These are phyloP conservation scores for Actinia equina DNA, from an alignment of 64 coral and sea anemone species.

Conservation along the genomic window DNA sequence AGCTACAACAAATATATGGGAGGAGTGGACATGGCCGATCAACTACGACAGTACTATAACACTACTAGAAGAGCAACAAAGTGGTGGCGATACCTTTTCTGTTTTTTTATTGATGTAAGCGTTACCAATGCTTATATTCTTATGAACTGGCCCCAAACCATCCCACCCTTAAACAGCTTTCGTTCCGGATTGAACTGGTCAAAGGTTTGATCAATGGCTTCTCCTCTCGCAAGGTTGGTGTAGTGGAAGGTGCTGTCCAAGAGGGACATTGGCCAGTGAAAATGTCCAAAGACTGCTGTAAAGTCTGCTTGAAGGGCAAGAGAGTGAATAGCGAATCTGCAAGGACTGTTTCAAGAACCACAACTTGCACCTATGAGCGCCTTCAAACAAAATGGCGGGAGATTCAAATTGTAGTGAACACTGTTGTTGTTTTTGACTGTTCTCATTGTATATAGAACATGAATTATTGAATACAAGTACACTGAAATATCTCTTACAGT, in stretches of 20 bases:
- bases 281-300: conserved; percentile 28
- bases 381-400: not conserved
- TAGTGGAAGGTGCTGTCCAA: too few species aligned
- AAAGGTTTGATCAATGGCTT: not conserved
- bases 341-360: too few species aligned
- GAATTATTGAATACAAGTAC: not conserved
- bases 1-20: conserved; percentile 62
- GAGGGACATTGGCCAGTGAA: too few species aligned
- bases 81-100: not conserved
- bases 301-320: conserved; percentile 15
- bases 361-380: conserved; percentile 6
- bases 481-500: too few species aligned
- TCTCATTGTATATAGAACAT: not conserved
- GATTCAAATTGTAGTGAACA: not conserved
- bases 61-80: conserved; percentile 16
- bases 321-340: too few species aligned
- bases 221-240: conserved; percentile 8
- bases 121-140: conserved; percentile 40
- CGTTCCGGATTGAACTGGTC: conserved; percentile 25
- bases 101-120: conserved; percentile 32
- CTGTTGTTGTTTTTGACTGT: too few species aligned
- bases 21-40: conserved; percentile 39
- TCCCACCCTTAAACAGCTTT: conserved; percentile 24
- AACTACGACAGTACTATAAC: conserved; percentile 36
- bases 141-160: conserved; percentile 29